Evolutionary conservation across 1,140 invertebrate species (phyloP).

Genomic region (Periplaneta americana): DNA sequence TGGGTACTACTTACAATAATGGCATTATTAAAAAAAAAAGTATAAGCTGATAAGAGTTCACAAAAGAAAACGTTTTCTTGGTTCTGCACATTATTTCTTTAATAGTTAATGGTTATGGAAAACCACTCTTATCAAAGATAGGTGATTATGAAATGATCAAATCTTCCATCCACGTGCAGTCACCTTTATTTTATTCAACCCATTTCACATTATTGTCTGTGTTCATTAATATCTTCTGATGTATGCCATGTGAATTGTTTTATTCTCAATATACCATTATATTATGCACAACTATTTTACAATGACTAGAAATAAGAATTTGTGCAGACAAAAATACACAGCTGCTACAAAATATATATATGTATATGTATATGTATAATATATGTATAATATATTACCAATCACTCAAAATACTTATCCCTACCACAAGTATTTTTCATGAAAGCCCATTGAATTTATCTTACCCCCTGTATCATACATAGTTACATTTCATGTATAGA

Average conservation of each 20-base stretch:
- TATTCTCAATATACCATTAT: neutral
- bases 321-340: constrained; percentile 16
- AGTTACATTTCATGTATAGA: neutral
- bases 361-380: constrained; percentile 1
- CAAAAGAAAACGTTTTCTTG: neutral
- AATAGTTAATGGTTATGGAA: neutral
- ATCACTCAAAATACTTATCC: neutral
- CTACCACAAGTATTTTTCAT: constrained; percentile 5
- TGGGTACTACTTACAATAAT: neutral
- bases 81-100: neutral
- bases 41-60: neutral
- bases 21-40: neutral
- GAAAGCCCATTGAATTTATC: constrained; percentile 12
- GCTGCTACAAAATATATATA: constrained; percentile 14
- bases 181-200: neutral
- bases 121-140: neutral
- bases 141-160: neutral
- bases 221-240: neutral
- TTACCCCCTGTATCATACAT: neutral
- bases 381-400: constrained; percentile 4
- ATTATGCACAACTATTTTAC: constrained; percentile 1
- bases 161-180: neutral
- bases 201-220: constrained; percentile 5
- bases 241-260: constrained; percentile 1
- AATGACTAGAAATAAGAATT: constrained; percentile 17